Conservation (phyloP, 2,888 invertebrate genomes). For the Coelinius sp. region DNA sequence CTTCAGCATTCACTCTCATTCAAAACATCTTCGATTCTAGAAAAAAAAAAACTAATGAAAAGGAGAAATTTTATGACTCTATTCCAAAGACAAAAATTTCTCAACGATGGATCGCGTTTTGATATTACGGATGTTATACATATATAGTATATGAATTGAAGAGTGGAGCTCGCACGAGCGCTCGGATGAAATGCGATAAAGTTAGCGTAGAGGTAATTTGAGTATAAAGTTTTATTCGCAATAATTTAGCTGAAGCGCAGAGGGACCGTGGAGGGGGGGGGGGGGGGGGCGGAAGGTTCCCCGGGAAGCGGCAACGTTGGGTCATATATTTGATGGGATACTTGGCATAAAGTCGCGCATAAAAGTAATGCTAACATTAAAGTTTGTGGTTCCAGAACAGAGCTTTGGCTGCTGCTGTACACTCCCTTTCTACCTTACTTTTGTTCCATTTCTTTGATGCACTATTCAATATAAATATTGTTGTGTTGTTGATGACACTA, state of each 20-base stretch:
- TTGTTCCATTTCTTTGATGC: slow-evolving; percentile 35
- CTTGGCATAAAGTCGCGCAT: slow-evolving; percentile 71
- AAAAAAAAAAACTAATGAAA: not conserved
- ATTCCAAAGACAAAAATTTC: not conserved
- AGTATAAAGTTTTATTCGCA: slow-evolving; percentile 71
- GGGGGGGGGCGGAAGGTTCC: slow-evolving; percentile 10
- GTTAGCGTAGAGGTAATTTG: slow-evolving; percentile 69
- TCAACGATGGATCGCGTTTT: not conserved
- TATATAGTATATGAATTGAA: slow-evolving; percentile 15
- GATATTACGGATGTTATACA: slow-evolving; percentile 8
- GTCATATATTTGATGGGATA: slow-evolving; percentile 70
- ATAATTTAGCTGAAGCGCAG: slow-evolving; percentile 58
- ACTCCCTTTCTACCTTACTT: slow-evolving; percentile 26
- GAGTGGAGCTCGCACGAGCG: slow-evolving; percentile 16
- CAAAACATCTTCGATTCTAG: too few relatives aligned
- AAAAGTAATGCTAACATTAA: slow-evolving; percentile 71
- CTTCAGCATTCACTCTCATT: too few relatives aligned
- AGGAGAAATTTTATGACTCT: not conserved
- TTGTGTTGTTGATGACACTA: slow-evolving; percentile 26
- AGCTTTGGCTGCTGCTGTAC: slow-evolving; percentile 54
- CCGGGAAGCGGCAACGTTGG: slow-evolving; percentile 50
- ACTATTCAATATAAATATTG: slow-evolving; percentile 1
- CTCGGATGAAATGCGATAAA: slow-evolving; percentile 66
- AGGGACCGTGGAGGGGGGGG: slow-evolving; percentile 25
- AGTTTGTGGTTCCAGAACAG: slow-evolving; percentile 70